Evolutionary conservation across 1,140 invertebrate genomes (phyloP).

Genomic region (Contarinia nasturtii): DNA sequence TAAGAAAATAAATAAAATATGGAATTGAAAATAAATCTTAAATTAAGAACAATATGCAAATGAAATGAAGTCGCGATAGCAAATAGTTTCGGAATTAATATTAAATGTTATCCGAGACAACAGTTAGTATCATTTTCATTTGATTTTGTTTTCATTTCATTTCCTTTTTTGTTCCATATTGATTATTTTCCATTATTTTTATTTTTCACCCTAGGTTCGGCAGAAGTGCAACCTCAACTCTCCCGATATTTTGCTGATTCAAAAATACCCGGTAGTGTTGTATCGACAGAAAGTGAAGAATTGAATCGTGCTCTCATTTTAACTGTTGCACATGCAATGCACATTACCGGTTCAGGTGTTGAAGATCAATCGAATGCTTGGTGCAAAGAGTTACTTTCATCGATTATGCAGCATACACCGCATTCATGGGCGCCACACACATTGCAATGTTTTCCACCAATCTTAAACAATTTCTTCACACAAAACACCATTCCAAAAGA

Average conservation of each 20-base stretch:
- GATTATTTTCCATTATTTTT: too few relatives aligned
- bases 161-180: too few relatives aligned
- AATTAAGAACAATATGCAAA: too few relatives aligned
- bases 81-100: too few relatives aligned
- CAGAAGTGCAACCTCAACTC: slow-evolving; percentile 78
- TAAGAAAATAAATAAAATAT: too few relatives aligned
- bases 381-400: slow-evolving; percentile 76
- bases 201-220: too few relatives aligned
- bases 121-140: too few relatives aligned
- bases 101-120: too few relatives aligned
- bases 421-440: slow-evolving; percentile 89
- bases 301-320: slow-evolving; percentile 79
- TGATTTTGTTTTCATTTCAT: too few relatives aligned
- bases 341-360: slow-evolving; percentile 61
- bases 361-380: slow-evolving; percentile 49
- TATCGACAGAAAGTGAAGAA: slow-evolving; percentile 88
- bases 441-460: slow-evolving; percentile 74
- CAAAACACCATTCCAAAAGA: slow-evolving; percentile 70
- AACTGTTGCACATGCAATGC: slow-evolving; percentile 82
- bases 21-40: too few relatives aligned
- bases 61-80: too few relatives aligned
- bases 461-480: slow-evolving; percentile 62
- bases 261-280: slow-evolving; percentile 45
- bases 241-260: slow-evolving; percentile 72
- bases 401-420: slow-evolving; percentile 85